phyloP scores from a whole-genome alignment of 2,113 vertebrate species.

The Antigone vipio region DNA sequence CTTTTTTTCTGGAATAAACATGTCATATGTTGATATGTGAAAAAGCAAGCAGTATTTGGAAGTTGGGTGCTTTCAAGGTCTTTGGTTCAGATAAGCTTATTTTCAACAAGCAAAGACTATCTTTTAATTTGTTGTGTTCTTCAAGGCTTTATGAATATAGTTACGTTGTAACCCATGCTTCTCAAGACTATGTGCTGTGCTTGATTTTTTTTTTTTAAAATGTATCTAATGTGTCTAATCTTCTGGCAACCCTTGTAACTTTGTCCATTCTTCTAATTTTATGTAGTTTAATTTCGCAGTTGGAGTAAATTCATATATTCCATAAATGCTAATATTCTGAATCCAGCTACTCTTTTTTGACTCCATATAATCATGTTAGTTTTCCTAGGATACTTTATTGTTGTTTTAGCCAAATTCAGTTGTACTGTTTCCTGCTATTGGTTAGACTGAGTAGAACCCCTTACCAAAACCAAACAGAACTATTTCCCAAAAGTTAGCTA shows the following conservation, averaged over 20 bases:
- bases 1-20: constrained; percentile 9
- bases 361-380: constrained; percentile 49
- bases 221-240: constrained; percentile 38
- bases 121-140: constrained; percentile 24
- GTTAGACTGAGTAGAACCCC: constrained; percentile 52
- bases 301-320: constrained; percentile 59
- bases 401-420: constrained; percentile 59
- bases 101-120: constrained; percentile 1
- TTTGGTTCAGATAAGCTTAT: constrained; percentile 18
- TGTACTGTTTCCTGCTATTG: constrained; percentile 31
- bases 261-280: constrained; percentile 48
- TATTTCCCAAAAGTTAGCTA: constrained; percentile 46
- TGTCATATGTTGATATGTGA: constrained; percentile 13
- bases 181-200: constrained; percentile 8
- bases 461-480: constrained; percentile 37
- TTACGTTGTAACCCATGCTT: background rate
- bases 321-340: constrained; percentile 48
- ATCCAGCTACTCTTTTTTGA: constrained; percentile 14
- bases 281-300: constrained; percentile 55
- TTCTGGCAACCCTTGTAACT: background rate
- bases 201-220: background rate
- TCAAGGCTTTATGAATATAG: background rate
- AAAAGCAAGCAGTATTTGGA: constrained; percentile 59
- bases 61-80: constrained; percentile 53
- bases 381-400: background rate